These are phyloP conservation scores for Eulithis testata DNA, from an alignment of 2,888 invertebrate species.

Conservation along the genomic window DNA sequence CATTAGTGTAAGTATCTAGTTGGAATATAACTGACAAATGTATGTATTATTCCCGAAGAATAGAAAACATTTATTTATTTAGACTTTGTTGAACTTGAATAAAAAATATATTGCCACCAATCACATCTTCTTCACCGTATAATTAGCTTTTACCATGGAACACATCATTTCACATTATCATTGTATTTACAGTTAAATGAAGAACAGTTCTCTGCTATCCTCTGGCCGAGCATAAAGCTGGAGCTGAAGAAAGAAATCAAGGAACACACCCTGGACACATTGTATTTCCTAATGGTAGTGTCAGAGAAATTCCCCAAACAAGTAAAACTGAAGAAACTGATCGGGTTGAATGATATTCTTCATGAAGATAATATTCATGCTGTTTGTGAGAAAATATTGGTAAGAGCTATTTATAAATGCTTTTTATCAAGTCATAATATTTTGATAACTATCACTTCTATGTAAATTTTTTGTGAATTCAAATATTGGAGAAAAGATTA, in stretches of 20 bases:
- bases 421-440: no score
- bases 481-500: not conserved
- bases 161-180: not conserved
- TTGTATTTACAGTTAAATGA: conserved; percentile 71
- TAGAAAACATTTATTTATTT: not conserved
- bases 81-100: no score
- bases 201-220: conserved; percentile 78
- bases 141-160: no score
- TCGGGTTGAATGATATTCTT: conserved; percentile 84
- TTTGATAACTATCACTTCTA: no score
- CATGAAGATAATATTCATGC: conserved; percentile 83
- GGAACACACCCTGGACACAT: conserved; percentile 87
- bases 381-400: conserved; percentile 86
- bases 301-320: conserved; percentile 74
- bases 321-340: conserved; percentile 81
- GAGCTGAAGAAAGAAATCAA: conserved; percentile 86
- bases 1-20: conserved; percentile 70
- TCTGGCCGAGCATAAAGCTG: conserved; percentile 86
- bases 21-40: not conserved
- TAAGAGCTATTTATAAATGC: conserved; percentile 60
- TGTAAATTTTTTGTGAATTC: no score
- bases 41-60: not conserved
- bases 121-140: no score
- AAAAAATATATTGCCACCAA: no score
- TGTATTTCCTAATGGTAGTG: conserved; percentile 85